Evolutionary conservation across 2,888 invertebrate genomes (phyloP), one percentile per base, ranked within the genome.

Genomic region (Eledona agricola): DNA sequence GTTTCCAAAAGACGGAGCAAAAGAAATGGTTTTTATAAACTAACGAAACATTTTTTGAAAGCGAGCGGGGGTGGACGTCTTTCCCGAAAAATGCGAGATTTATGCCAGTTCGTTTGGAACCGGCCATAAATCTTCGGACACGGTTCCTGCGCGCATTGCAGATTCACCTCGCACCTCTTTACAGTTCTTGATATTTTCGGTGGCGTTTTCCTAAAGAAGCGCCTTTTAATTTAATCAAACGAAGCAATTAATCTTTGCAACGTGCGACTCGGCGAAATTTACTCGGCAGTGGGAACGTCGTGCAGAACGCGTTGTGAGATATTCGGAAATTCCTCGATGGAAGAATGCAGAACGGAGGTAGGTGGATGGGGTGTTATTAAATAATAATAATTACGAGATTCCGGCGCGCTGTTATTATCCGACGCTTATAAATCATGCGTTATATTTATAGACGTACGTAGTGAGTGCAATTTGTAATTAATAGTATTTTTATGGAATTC

Each of bases 391-490:
- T 43, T 43, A 43, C 9, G 29, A 43, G 31, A 43, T 43, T 43
- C 43, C 31, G 29, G n/a, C n/a, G 12, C 22, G 35, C 20, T 20
- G 10, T 32, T 20, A 22, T 20, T 34, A 2, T 3, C 29, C n/a
- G n/a, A n/a, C n/a, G n/a, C n/a, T n/a, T n/a, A n/a, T n/a, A n/a
- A n/a, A n/a, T n/a, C n/a, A n/a, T n/a, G n/a, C n/a, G n/a, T n/a
- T n/a, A n/a, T n/a, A n/a, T n/a, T n/a, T n/a, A n/a, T n/a, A n/a
- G n/a, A n/a, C n/a, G n/a, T n/a, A n/a, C n/a, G n/a, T n/a, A n/a
- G n/a, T n/a, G n/a, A 19, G 4, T 37, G 47, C 37, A 47, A 47
- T 47, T 47, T 47, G 47, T 47, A 47, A 37, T 35, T 47, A 45
- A 45, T 35, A 9, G 23, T 34, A 45, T 45, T 45, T 45, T 45